phyloP scores from a whole-genome alignment of 2,797 vertebrate genomes.

The Enteromius mattozi region DNA sequence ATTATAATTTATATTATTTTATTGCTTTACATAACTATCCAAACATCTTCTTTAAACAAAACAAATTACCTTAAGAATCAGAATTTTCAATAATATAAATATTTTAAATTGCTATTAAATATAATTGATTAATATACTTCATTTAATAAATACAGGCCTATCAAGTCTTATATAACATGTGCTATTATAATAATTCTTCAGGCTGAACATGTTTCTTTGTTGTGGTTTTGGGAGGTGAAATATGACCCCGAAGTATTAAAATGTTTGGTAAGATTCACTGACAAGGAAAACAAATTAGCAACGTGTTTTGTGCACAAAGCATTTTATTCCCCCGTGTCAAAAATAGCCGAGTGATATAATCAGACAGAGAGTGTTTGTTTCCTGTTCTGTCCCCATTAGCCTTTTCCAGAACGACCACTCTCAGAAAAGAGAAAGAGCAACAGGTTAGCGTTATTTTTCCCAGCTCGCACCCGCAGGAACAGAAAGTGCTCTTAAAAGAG shows the following conservation, averaged over 20 bases:
- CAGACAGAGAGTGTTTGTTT: slow-evolving; percentile 53
- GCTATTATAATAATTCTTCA: neutral
- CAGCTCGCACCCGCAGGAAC: neutral
- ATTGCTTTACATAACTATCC: neutral
- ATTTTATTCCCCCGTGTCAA: slow-evolving; percentile 52
- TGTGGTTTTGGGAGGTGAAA: neutral
- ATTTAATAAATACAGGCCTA: neutral
- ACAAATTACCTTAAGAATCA: neutral
- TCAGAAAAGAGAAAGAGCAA: slow-evolving; percentile 28
- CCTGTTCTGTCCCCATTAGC: slow-evolving; percentile 55
- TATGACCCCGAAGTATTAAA: neutral
- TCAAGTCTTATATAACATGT: neutral
- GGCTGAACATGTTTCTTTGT: no score
- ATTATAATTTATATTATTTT: neutral
- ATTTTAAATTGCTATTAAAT: neutral
- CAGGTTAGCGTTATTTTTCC: slow-evolving; percentile 2
- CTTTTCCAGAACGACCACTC: slow-evolving; percentile 33
- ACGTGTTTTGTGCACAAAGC: slow-evolving; percentile 51
- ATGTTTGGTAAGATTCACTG: neutral
- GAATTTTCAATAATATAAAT: neutral
- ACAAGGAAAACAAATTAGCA: slow-evolving; percentile 10
- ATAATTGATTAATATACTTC: neutral
- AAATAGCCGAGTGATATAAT: slow-evolving; percentile 54
- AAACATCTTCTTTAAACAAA: neutral
- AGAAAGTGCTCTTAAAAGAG: neutral